Base-by-base conservation (phyloP, 2,113 vertebrate species). In the Rhinoderma darwinii region DNA sequence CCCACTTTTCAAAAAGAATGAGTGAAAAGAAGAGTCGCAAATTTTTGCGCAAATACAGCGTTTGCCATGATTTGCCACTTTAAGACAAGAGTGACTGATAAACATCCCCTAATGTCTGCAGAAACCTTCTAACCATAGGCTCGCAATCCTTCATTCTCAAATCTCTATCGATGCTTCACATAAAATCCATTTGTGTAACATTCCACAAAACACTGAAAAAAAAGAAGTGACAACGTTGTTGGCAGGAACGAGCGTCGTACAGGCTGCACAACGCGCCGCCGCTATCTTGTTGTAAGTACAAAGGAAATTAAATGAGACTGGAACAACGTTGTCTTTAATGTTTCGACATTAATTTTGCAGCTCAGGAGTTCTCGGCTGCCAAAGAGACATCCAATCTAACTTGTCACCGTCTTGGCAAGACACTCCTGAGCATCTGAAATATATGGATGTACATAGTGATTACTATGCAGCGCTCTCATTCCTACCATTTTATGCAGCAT, bases 311-410 rank as follows among this genome's bases (percentile, higher is more conserved):
- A 76, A 79, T 27, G 59, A 51, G 56, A 86, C 74, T 70, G 84
- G 75, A 86, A 68, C 84, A 79, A 86, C 43, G 76, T 79, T 86
- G 84, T 86, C 75, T 79, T 86, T 51, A 79, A 86, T 51, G 84
- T n/a, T 70, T 86, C 43, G 56, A 79, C 84, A 70, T 70, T 86
- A 68, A 79, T 86, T 54, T 86, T 78, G 32, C 37, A 51, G 44
- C 61, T 70, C 72, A 44, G 83, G n/a, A 39, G 74, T 41, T 43
- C 59, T 68, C 54, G 25, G 41, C 84, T 86, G 84, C 84, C 84
- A 79, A 80, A 68, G 76, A 79, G 84, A 59, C 83, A 77, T 85
- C 83, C 83, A 85, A 85, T 85, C 73, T 77, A 66, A 77, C 83
- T 44, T 85, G 83, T 86, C 74, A 86, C 43, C 32, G 32, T 41